phyloP scores from a whole-genome alignment of 2,113 vertebrate species.

The Anguilla japonica region DNA sequence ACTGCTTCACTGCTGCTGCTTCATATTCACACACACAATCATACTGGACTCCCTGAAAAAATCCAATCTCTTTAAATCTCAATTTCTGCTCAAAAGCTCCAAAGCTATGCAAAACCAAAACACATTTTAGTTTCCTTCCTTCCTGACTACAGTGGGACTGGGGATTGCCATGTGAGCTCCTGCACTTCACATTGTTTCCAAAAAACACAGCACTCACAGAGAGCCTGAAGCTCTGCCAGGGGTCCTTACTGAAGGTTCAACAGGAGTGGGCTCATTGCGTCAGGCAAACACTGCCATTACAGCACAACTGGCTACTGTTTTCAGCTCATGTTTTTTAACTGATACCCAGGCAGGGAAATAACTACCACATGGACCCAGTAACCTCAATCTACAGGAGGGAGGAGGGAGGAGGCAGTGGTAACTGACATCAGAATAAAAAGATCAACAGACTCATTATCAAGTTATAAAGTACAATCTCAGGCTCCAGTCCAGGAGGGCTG shows the following conservation, averaged over 20 bases:
- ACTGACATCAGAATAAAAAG: too few relatives aligned
- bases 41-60: neutral
- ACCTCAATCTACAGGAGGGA: too few relatives aligned
- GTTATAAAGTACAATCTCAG: too few relatives aligned
- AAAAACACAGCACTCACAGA: neutral
- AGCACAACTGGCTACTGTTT: neutral
- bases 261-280: neutral
- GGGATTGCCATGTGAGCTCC: neutral
- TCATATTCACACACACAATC: neutral
- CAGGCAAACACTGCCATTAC: neutral
- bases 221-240: neutral
- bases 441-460: too few relatives aligned
- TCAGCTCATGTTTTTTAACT: neutral
- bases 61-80: neutral
- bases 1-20: neutral
- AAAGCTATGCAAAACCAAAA: neutral
- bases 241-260: neutral
- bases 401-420: too few relatives aligned
- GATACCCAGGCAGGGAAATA: too few relatives aligned
- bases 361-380: too few relatives aligned
- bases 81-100: neutral
- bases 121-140: neutral
- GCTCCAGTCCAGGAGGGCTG: too few relatives aligned
- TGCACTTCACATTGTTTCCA: neutral
- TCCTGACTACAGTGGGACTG: neutral